Evolutionary conservation across 2,797 vertebrate genomes (phyloP), one percentile per base, ranked within the genome.

Genomic region (Onychomys torridus): DNA sequence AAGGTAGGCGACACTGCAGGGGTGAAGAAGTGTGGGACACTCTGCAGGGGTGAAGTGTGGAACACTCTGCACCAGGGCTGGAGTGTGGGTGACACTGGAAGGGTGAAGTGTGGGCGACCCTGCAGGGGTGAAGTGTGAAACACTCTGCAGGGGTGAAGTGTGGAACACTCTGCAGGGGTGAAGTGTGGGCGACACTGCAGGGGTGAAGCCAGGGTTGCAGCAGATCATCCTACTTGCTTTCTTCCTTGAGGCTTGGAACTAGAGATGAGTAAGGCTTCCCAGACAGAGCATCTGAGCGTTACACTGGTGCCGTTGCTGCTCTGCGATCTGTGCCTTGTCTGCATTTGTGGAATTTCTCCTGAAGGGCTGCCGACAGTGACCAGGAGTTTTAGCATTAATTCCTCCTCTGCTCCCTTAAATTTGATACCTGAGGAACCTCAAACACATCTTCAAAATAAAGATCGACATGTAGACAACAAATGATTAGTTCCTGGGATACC

Each of bases 401-500:
- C 76, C 10, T 43, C 23, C n/a, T 82, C 82, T 59, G 34, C 61
- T 69, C 19, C 61, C 17, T 19, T 77, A 67, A 63, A 63, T 63
- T 63, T 91, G n/a, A 10, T 34, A 90, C 69, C 59, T 34, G 69
- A 87, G 23, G 79, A 90, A 73, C 86, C 78, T 94, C 75, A 86
- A 75, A 57, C 2, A 34, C 0, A 34, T 75, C 40, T 52, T 83
- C 79, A 88, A 76, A 49, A 78, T 17, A 86, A 37, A 75, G 76
- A 43, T 3, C 1, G 17, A 79, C 17, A 25, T 17, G 29, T 19
- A 83, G 25, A 73, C 46, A 89, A 40, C 78, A 65, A 94, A 40
- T 12, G 91, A 69, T 29, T 6, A 11, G 76, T 23, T 65, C 90
- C 76, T 21, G 17, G 13, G 25, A 69, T 25, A 32, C 6, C 79